Percentiles rank a stretch among this genome's conserved stretches.
phyloP scores from a whole-genome alignment of 2,113 vertebrate species.

The Ivindomyrus marchei region DNA sequence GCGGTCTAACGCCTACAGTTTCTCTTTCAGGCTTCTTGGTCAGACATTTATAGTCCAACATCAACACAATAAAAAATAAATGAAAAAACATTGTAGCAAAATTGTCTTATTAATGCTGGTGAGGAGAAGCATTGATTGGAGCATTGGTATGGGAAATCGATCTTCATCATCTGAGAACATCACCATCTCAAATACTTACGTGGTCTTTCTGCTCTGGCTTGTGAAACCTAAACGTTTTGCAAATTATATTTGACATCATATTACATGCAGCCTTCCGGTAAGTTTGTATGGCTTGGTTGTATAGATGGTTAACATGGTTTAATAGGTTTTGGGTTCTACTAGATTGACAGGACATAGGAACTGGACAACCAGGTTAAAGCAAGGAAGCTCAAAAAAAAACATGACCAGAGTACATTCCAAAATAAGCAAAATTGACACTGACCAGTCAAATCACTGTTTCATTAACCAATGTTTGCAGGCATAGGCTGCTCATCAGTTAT shows the following conservation, averaged over 20 bases:
- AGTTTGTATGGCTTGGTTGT: not conserved
- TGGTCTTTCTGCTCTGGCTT: not conserved
- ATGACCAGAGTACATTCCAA: not conserved
- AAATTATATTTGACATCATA: not conserved
- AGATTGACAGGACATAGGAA: not conserved
- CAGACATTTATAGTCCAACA: not conserved
- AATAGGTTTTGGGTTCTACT: not conserved
- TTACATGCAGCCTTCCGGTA: not conserved
- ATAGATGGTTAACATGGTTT: not conserved
- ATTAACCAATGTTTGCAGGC: not conserved
- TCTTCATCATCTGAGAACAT: not conserved
- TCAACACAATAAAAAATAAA: not conserved
- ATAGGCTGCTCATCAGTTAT: not conserved
- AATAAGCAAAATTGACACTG: not conserved
- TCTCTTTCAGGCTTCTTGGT: not conserved
- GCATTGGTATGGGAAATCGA: not conserved
- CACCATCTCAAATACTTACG: not conserved
- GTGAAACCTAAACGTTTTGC: not conserved
- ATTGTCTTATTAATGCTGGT: not conserved
- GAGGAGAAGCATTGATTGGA: not conserved
- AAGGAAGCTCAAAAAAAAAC: not conserved
- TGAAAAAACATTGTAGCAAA: not conserved
- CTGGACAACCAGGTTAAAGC: not conserved
- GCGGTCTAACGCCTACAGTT: not conserved
- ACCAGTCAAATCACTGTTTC: not conserved